phyloP scores from a whole-genome alignment of 2,797 vertebrate species.

The Ciconia nigra region DNA sequence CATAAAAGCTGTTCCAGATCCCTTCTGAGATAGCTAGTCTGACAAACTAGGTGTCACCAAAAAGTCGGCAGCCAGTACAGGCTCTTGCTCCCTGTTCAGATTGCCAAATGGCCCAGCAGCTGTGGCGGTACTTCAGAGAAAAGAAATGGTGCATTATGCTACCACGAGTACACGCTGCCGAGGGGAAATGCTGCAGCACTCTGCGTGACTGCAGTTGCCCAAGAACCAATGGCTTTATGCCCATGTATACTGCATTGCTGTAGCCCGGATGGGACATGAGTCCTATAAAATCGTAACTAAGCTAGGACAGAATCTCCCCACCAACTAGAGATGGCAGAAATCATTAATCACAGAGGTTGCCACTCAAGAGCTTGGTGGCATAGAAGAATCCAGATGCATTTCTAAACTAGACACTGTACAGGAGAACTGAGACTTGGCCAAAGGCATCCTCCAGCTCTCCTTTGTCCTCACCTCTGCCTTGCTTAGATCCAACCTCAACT shows the following conservation, averaged over 20 bases:
- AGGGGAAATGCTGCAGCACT: background rate
- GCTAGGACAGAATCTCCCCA: background rate
- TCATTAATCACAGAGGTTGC: background rate
- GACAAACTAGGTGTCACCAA: background rate
- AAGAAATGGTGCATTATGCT: background rate
- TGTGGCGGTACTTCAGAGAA: background rate
- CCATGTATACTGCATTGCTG: background rate
- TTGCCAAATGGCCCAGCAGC: background rate
- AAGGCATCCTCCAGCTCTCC: background rate
- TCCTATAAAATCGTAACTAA: background rate
- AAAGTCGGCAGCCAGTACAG: background rate
- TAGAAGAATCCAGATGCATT: background rate
- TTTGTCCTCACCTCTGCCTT: background rate
- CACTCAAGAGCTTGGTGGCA: background rate
- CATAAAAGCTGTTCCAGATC: background rate
- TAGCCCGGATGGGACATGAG: background rate
- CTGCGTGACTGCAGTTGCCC: background rate
- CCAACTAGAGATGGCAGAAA: background rate
- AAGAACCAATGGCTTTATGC: background rate
- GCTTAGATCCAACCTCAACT: background rate
- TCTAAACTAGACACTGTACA: background rate
- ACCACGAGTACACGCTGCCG: fast-evolving
- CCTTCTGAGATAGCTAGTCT: background rate
- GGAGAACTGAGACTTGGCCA: background rate
- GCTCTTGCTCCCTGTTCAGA: background rate